phyloP scores from a whole-genome alignment of 2,888 invertebrate genomes.

The Quadroppia sp. region DNA sequence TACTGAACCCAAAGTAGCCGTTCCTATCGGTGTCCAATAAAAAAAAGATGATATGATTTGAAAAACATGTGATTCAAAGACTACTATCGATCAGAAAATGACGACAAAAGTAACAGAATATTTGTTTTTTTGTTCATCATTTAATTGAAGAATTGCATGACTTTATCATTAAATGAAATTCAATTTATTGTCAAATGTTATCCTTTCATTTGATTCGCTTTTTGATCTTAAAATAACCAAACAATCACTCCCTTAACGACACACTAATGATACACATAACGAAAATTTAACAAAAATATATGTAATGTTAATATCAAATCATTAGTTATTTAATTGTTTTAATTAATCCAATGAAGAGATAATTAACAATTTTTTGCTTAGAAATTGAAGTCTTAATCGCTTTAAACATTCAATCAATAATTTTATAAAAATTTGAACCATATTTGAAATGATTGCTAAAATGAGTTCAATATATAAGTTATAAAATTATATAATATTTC shows the following conservation, averaged over 20 bases:
- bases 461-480: too few relatives aligned
- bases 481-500: too few relatives aligned
- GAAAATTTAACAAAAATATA: too few relatives aligned
- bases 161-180: background rate
- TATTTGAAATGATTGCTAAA: too few relatives aligned
- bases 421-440: too few relatives aligned
- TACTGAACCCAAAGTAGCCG: background rate
- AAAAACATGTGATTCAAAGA: background rate
- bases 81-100: background rate
- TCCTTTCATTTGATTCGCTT: background rate
- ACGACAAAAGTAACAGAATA: background rate
- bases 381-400: too few relatives aligned
- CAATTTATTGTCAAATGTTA: background rate
- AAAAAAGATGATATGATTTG: background rate
- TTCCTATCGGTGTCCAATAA: background rate
- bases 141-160: constrained; percentile 26
- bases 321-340: background rate
- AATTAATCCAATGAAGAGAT: background rate
- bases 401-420: too few relatives aligned
- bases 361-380: too few relatives aligned
- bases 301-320: background rate
- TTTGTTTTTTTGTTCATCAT: background rate
- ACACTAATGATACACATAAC: background rate
- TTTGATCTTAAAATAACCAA: background rate
- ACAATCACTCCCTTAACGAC: background rate